Evolutionary conservation across 1,140 invertebrate genomes (phyloP).

Genomic region (Heliconius eleuchia): DNA sequence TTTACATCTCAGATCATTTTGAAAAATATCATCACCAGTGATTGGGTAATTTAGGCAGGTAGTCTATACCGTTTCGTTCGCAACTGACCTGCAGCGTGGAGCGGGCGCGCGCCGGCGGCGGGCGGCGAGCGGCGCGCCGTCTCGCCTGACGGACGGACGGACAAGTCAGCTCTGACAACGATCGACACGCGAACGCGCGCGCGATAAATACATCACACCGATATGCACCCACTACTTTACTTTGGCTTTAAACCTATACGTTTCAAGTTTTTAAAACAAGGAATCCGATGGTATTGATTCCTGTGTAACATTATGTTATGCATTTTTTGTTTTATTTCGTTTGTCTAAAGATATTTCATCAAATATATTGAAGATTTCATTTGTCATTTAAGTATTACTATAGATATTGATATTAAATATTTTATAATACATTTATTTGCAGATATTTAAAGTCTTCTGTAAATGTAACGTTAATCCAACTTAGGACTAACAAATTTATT

Average conservation of each 20-base stretch:
- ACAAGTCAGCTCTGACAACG: conserved; percentile 41
- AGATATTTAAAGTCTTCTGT: background rate
- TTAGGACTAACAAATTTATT: conserved; percentile 3
- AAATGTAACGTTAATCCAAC: background rate
- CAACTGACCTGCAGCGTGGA: conserved; percentile 84
- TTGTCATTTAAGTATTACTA: background rate
- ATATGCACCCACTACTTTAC: conserved; percentile 8
- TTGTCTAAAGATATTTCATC: background rate
- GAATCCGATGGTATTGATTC: background rate
- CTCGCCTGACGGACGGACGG: conserved; percentile 83
- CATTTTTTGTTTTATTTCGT: background rate
- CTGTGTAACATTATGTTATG: background rate
- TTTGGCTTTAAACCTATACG: conserved; percentile 3
- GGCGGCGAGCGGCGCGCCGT: conserved; percentile 86
- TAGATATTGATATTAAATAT: background rate
- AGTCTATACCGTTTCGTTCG: conserved; percentile 71
- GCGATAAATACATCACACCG: conserved; percentile 35
- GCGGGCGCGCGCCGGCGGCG: conserved; percentile 88
- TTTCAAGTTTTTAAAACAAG: background rate
- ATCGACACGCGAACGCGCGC: conserved; percentile 18
- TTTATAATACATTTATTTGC: background rate
- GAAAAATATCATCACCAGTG: background rate
- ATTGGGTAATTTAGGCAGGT: background rate
- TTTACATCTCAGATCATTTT: conserved; percentile 12
- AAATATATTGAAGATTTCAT: background rate